Evolutionary conservation across 2,113 vertebrate species (phyloP).

Genomic region (Vimba vimba): DNA sequence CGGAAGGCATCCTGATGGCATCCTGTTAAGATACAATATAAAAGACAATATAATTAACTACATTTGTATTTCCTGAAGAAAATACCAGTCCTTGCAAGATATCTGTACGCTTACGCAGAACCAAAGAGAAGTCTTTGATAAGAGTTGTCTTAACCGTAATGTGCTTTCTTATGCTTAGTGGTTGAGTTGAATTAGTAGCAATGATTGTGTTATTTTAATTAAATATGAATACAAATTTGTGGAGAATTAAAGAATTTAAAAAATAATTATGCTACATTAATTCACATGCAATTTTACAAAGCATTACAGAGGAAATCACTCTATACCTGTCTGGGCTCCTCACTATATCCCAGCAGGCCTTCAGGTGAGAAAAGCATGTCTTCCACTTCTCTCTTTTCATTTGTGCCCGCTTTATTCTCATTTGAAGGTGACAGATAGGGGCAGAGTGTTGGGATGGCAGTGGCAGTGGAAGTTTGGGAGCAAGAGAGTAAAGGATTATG

Average conservation of each 20-base stretch:
- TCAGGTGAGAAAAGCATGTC: slow-evolving; percentile 52
- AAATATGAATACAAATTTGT: neutral
- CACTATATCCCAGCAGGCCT: slow-evolving; percentile 36
- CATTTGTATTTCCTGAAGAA: neutral
- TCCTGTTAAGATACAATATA: neutral
- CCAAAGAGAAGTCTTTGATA: neutral
- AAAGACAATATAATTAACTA: neutral
- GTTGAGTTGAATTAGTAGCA: too few relatives aligned
- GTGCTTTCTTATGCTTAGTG: too few relatives aligned
- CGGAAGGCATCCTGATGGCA: slow-evolving; percentile 30
- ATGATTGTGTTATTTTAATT: too few relatives aligned
- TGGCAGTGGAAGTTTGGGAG: slow-evolving; percentile 34
- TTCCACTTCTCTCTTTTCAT: slow-evolving; percentile 18
- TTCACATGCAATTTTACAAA: neutral
- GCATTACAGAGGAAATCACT: neutral
- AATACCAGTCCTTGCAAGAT: neutral
- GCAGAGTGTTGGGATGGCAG: slow-evolving; percentile 33
- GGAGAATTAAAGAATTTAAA: neutral
- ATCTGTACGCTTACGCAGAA: neutral
- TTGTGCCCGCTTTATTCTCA: neutral
- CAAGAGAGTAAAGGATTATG: slow-evolving; percentile 38
- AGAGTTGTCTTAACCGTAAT: too few relatives aligned
- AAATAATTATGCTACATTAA: neutral
- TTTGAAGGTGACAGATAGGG: slow-evolving; percentile 19
- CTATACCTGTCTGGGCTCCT: slow-evolving; percentile 63